Evolutionary conservation across 2,113 vertebrate genomes (phyloP).

Genomic region (Mesoclemmys tuberculata): DNA sequence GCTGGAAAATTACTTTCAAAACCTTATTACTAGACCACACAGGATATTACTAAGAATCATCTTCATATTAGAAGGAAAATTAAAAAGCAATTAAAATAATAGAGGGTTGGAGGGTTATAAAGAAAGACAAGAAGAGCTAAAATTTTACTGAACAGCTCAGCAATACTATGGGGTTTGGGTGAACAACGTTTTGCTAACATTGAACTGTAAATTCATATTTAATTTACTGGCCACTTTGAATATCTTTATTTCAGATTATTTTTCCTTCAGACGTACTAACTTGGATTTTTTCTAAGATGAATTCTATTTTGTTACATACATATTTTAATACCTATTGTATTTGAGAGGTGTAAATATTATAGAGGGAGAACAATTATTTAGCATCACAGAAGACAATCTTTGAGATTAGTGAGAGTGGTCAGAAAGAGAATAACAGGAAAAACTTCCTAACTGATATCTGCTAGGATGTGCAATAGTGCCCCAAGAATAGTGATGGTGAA

Average conservation of each 20-base stretch:
- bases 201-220: too few relatives aligned
- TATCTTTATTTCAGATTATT: background rate
- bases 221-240: background rate
- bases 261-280: background rate
- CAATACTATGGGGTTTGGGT: conserved; percentile 44
- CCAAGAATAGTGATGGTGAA: conserved; percentile 34
- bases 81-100: conserved; percentile 71
- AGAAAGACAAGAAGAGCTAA: conserved; percentile 63
- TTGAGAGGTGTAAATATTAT: too few relatives aligned
- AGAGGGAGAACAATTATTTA: too few relatives aligned
- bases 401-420: background rate
- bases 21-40: conserved; percentile 44
- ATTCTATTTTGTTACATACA: background rate
- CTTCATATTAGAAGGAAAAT: conserved; percentile 60
- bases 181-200: too few relatives aligned
- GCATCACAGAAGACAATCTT: too few relatives aligned
- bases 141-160: conserved; percentile 65
- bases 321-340: conserved; percentile 10
- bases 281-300: background rate
- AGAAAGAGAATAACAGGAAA: background rate
- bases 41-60: conserved; percentile 61
- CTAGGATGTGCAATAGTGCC: background rate
- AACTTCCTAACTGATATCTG: fast-evolving
- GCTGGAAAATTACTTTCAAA: background rate
- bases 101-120: conserved; percentile 57